Base-by-base conservation (phyloP, 2,797 vertebrate species). In the Pseudopleuronectes americanus region DNA sequence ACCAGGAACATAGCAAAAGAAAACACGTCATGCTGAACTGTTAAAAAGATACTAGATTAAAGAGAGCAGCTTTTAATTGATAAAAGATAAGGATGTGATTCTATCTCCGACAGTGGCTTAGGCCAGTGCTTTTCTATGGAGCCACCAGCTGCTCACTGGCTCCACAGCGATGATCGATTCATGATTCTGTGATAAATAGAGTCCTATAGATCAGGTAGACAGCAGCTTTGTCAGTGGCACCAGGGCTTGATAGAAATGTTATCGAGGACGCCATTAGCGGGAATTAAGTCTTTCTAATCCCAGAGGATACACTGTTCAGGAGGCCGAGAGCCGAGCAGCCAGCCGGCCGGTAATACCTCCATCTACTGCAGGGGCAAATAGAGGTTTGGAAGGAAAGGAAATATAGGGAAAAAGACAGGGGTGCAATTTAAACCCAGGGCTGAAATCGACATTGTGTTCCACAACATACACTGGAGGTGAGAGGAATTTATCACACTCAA, bases 231-330 rank as follows among this genome's bases (percentile, higher is more conserved):
- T 85, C 55, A 4, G 1, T 45, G 33, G 77, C 74, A 80, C 76
- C 41, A 64, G 66, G 56, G 48, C 82, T 76, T 83, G 78, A 90
- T 73, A 84, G 77, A 89, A 87, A 83, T 68, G 73, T 84, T 85
- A 71, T 66, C 0, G 56, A 62, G 75, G 55, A 58, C 65, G 66
- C 81, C 79, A 80, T 89, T 81, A 87, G 81, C 63, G 52, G 58
- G 65, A 57, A 65, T 81, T 58, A 81, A 76, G 7, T 85, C 83
- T 84, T 75, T 81, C 53, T 83, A 80, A 78, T 77, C 73, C 75
- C 82, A 59, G 23, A 52, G 66, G 66, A 80, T 56, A 67, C 63
- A 56, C 28, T 28, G 70, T 57, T 77, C 3, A 45, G 68, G 57
- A 65, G 52, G 45, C 45, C 26, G 17, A 70, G 69, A 85, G 62